Base-by-base conservation (phyloP, 2,113 vertebrate species). In the Thomomys bottae region DNA sequence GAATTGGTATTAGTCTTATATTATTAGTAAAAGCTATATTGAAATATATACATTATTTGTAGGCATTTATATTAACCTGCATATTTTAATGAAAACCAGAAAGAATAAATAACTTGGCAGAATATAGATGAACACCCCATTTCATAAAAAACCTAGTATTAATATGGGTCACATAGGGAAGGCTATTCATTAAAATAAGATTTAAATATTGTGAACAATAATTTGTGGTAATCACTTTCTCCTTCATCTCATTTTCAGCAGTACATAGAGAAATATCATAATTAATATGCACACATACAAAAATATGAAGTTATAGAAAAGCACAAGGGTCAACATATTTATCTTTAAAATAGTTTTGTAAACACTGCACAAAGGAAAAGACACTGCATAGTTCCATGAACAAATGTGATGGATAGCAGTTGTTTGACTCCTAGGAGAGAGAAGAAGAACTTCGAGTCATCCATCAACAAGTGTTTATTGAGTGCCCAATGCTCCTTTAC, bases 401-500 rank as follows among this genome's bases (percentile, higher is more conserved):
- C 93, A 90, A 83, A 86, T 75, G 84, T 82, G 38, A 61, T 36
- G 0, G 23, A n/a, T 57, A 71, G 0, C 0, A 42, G 64, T 73
- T 79, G 20, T 79, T 67, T 61, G n/a, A 8, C 26, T 93, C 40
- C 59, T 14, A 34, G 45, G 77, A 88, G 40, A 76, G 32, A 79
- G 42, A 88, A 85, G 42, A 88, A 85, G 72, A 87, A 90, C 24
- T 90, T 93, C 30, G 84, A 72, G 67, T 88, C 57, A 84, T 86
- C 54, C 63, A 68, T 90, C 89, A 92, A 80, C 72, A 89, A 84
- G 10, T 81, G 20, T 84, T 73, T 84, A 85, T 72, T 89, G 76
- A 87, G 23, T 88, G 49, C 64, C 21, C 38, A 82, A 71, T 85
- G 59, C 83, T 89, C 10, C 38, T 54, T 95, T 84, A 90, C 61